A percentile compares a stretch with the other conserved stretches of the same genome.
These are phyloP conservation scores for Aleiodes testaceus DNA, from an alignment of 2,888 invertebrate species.

Conservation along the genomic window DNA sequence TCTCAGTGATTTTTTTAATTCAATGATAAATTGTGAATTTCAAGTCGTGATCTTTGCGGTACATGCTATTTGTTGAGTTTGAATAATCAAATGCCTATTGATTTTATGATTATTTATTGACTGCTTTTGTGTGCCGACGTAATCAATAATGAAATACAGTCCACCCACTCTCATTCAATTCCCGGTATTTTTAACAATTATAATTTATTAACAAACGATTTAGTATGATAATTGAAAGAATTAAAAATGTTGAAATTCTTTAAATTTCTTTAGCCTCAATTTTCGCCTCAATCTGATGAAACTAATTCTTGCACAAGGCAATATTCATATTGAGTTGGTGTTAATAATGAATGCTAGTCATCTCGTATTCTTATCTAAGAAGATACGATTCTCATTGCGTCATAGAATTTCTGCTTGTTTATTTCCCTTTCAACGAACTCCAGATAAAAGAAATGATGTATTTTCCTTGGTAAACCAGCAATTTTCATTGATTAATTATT, in stretches of 20 bases:
- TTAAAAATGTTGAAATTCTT: too few relatives aligned
- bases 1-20: slow-evolving; percentile 31
- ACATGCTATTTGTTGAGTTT: neutral
- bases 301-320: slow-evolving; percentile 18
- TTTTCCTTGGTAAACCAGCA: slow-evolving; percentile 4
- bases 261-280: too few relatives aligned
- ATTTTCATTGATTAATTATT: neutral
- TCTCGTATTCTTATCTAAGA: neutral
- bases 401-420: neutral
- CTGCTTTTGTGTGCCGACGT: too few relatives aligned
- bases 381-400: neutral
- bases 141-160: too few relatives aligned
- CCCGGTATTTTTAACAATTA: too few relatives aligned
- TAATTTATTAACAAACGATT: too few relatives aligned
- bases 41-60: slow-evolving; percentile 13
- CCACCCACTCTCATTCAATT: too few relatives aligned
- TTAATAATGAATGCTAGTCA: slow-evolving; percentile 16
- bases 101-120: slow-evolving; percentile 8
- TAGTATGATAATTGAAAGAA: too few relatives aligned
- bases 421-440: neutral
- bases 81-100: slow-evolving; percentile 6
- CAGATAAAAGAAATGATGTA: neutral
- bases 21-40: slow-evolving; percentile 14
- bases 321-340: slow-evolving; percentile 2
- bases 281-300: neutral